Conservation (phyloP, 2,797 vertebrate genomes). For the Tamandua tetradactyla region DNA sequence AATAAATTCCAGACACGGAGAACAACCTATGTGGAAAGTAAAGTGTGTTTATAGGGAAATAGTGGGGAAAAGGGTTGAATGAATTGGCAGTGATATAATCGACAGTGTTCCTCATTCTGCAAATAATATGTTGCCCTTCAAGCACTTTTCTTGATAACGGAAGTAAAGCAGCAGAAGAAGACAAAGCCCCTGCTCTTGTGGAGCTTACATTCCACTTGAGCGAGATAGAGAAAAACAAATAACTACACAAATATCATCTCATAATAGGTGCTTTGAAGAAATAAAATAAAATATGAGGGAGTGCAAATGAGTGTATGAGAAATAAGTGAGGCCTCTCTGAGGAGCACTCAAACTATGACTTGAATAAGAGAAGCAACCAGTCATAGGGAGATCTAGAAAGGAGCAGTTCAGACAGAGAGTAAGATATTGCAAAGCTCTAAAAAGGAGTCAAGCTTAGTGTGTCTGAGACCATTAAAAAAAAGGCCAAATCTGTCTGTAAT, state of each 20-base stretch:
- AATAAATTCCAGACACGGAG: constrained; percentile 22
- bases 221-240: constrained; percentile 6
- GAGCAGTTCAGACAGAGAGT: neutral
- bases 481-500: neutral
- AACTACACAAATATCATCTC: neutral
- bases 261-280: neutral
- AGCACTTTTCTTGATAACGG: neutral
- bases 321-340: neutral
- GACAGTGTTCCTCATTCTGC: neutral
- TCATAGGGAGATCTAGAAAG: neutral
- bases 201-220: neutral
- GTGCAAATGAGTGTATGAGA: neutral
- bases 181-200: neutral
- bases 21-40: neutral
- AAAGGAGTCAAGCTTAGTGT: neutral
- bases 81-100: neutral
- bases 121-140: constrained; percentile 11
- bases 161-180: constrained; percentile 41
- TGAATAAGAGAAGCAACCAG: constrained; percentile 32
- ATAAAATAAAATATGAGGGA: neutral
- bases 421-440: neutral
- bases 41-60: neutral
- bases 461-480: neutral
- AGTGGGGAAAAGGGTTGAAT: neutral
- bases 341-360: neutral